phyloP scores from a whole-genome alignment of 2,113 vertebrate genomes.

The Paedocypris sp. region DNA sequence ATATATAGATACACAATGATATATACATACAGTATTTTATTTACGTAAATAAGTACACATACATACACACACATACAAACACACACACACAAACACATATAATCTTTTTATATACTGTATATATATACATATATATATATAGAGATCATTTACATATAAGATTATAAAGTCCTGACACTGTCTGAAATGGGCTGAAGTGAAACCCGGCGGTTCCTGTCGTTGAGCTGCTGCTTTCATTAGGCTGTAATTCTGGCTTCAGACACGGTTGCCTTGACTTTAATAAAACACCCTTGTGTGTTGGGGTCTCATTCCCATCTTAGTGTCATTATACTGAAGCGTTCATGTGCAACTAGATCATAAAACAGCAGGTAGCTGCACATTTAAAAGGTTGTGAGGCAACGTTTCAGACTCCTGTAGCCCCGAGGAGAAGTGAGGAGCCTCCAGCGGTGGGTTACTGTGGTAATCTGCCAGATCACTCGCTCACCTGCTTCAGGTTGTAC shows the following conservation, averaged over 20 bases:
- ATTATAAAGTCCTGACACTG: too few species aligned
- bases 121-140: too few species aligned
- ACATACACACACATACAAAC: too few species aligned
- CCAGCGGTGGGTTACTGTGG: background rate
- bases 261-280: conserved; percentile 44
- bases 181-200: too few species aligned
- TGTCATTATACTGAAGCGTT: conserved; percentile 11
- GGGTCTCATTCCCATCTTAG: conserved; percentile 15
- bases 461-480: background rate
- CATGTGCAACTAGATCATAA: conserved; percentile 8
- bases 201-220: too few species aligned
- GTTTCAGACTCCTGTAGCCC: conserved; percentile 12
- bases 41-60: too few species aligned
- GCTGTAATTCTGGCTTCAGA: conserved; percentile 54
- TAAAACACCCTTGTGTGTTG: conserved; percentile 37
- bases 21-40: too few species aligned
- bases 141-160: too few species aligned
- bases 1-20: too few species aligned
- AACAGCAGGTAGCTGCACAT: background rate
- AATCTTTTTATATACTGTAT: too few species aligned
- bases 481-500: conserved; percentile 93
- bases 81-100: too few species aligned
- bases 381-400: conserved; percentile 25
- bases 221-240: conserved; percentile 51
- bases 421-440: background rate